Evolutionary conservation across 2,888 invertebrate species (phyloP).

Genomic region (Apamea crenata): DNA sequence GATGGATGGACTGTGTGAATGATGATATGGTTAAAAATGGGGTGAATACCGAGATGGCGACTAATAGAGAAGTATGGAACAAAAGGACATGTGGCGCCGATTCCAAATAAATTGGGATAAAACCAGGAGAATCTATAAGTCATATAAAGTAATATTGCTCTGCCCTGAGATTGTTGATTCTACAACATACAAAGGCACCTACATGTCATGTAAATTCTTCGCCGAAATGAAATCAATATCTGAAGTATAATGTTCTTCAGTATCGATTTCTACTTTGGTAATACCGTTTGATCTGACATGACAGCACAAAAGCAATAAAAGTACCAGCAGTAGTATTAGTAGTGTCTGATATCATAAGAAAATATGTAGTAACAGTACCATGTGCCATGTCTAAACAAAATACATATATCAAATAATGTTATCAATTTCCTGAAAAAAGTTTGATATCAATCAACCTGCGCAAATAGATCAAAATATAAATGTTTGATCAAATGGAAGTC

Average conservation of each 20-base stretch:
- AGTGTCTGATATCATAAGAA: conserved; percentile 40
- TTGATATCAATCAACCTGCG: conserved; percentile 45
- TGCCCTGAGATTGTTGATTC: neutral
- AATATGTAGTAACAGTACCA: conserved; percentile 16
- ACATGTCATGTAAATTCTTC: neutral
- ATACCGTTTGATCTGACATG: conserved; percentile 44
- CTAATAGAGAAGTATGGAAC: neutral
- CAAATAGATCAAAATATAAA: conserved; percentile 45
- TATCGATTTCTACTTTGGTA: conserved; percentile 26
- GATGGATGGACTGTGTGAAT: neutral
- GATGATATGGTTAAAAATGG: neutral
- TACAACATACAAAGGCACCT: neutral
- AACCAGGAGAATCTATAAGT: neutral
- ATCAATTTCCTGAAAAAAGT: conserved; percentile 31
- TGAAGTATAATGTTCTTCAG: conserved; percentile 6
- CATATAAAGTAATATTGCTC: neutral
- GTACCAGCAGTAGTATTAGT: conserved; percentile 13
- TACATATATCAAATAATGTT: conserved; percentile 18
- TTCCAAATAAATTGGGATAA: neutral
- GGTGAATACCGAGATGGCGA: neutral
- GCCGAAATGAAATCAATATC: conserved; percentile 15
- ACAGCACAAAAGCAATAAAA: conserved; percentile 28
- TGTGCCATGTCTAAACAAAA: conserved; percentile 18
- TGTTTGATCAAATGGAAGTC: conserved; percentile 38
- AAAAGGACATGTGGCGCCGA: too few relatives aligned